Evolutionary conservation across 2,797 vertebrate species (phyloP), one percentile per base, ranked within the genome.

Genomic region (Emys orbicularis): DNA sequence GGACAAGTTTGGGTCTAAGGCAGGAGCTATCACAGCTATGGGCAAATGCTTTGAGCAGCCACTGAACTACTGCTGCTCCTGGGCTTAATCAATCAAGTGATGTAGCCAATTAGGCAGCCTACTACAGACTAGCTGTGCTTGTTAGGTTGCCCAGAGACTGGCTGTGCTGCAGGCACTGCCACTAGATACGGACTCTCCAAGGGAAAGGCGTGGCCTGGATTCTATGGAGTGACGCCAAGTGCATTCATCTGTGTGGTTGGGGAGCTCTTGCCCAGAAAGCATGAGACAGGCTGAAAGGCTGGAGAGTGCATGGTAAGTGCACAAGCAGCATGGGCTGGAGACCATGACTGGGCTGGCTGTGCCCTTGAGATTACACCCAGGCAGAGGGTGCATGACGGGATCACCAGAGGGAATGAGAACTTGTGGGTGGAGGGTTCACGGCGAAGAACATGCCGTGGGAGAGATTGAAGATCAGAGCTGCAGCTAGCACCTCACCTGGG

Each of bases 281-380:
- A 59, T 5, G 2, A 54, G 12, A 13, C 0, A 0, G 29, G 34
- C 37, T 2, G 23, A 81, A 41, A 81, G 87, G 0, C 11, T 44
- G 59, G 44, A 74, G 27, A 93, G 25, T 5, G 68, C 21, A 15
- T 0, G 49, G 18, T 1, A 8, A 12, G 5, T 80, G n/a, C 0
- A 1, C 12, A 79, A 12, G 41, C 3, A 77, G 2, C 19, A 15
- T 8, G 16, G 81, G 56, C 23, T 23, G 8, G 16, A 3, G 50
- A 50, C 13, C 0, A 1, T 6, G 5, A 2, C 6, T 76, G 50
- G 57, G 3, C n/a, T 16, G 29, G 16, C 9, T 76, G 29, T 29
- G 84, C 25, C 61, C 72, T 50, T 54, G 21, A 23, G 59, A 37
- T 56, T 87, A 8, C 59, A 61, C 27, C 34, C 0, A 1, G 81